Evolutionary conservation across 2,888 invertebrate species (phyloP).

Genomic region (Desoria tigrina): DNA sequence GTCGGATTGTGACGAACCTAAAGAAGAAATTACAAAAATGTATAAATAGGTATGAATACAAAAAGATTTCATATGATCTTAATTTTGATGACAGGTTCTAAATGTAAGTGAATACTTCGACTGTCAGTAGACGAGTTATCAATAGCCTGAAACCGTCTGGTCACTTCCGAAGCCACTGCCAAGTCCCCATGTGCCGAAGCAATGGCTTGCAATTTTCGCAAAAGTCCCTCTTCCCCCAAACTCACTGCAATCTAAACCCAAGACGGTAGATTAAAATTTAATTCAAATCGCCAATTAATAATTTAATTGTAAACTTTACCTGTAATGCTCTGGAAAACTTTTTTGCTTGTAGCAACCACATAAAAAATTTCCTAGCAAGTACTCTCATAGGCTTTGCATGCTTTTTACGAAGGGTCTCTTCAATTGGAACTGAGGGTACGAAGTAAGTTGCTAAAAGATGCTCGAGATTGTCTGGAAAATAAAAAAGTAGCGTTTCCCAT

Average conservation of each 20-base stretch:
- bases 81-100: too few species aligned
- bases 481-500: conserved; percentile 4
- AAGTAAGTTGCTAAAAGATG: conserved; percentile 48
- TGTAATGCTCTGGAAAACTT: conserved; percentile 48
- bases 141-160: conserved; percentile 22
- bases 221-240: conserved; percentile 45
- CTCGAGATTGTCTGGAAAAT: conserved; percentile 42
- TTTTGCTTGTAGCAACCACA: conserved; percentile 42
- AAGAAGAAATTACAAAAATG: not conserved
- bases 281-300: not conserved
- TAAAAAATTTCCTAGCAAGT: conserved; percentile 48
- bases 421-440: conserved; percentile 44
- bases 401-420: conserved; percentile 38
- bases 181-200: conserved; percentile 40
- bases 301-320: conserved; percentile 20
- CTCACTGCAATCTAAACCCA: conserved; percentile 44
- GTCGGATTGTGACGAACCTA: conserved; percentile 32
- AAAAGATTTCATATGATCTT: not conserved
- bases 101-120: conserved; percentile 14
- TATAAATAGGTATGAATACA: not conserved
- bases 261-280: not conserved
- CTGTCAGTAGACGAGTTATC: conserved; percentile 40
- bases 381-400: conserved; percentile 49
- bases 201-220: conserved; percentile 41
- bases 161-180: conserved; percentile 35